Percentiles rank a stretch among this genome's conserved stretches.
Evolutionary conservation across 1,140 invertebrate genomes (phyloP).

Genomic region (Caerostris extrusa): DNA sequence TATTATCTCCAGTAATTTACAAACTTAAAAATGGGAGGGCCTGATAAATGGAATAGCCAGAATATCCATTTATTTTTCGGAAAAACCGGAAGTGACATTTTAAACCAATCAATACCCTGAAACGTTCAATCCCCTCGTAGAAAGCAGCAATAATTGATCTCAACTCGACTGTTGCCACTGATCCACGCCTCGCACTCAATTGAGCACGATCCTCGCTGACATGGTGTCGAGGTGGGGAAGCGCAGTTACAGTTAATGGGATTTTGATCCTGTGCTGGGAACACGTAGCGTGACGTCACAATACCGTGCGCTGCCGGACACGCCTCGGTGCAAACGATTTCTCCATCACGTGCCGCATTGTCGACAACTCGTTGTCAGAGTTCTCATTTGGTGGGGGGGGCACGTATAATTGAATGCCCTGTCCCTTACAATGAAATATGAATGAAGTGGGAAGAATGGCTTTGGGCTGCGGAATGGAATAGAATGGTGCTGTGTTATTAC

Average conservation of each 20-base stretch:
- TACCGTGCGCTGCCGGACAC: background rate
- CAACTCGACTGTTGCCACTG: constrained; percentile 1
- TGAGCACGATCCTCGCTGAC: constrained; percentile 39
- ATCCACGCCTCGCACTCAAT: constrained; percentile 17
- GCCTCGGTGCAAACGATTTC: constrained; percentile 35
- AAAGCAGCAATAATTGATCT: constrained; percentile 30
- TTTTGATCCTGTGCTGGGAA: background rate
- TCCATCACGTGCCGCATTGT: background rate
- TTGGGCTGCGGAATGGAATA: too few relatives aligned
- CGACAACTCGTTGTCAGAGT: background rate
- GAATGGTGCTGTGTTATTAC: too few relatives aligned
- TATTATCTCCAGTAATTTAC: too few relatives aligned
- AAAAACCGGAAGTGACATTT: background rate
- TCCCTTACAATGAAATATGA: background rate
- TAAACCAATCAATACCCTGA: background rate
- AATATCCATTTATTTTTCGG: background rate
- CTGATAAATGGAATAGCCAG: too few relatives aligned
- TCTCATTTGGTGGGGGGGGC: background rate
- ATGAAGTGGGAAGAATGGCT: background rate
- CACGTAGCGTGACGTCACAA: constrained; percentile 17
- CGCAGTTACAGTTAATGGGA: background rate
- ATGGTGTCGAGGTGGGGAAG: background rate
- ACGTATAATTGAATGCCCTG: background rate
- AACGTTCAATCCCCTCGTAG: background rate
- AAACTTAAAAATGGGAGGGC: too few relatives aligned